Evolutionary conservation across 1,140 invertebrate genomes (phyloP), one percentile per base, ranked within the genome.

Genomic region (Macrosteles quadrilineatus): DNA sequence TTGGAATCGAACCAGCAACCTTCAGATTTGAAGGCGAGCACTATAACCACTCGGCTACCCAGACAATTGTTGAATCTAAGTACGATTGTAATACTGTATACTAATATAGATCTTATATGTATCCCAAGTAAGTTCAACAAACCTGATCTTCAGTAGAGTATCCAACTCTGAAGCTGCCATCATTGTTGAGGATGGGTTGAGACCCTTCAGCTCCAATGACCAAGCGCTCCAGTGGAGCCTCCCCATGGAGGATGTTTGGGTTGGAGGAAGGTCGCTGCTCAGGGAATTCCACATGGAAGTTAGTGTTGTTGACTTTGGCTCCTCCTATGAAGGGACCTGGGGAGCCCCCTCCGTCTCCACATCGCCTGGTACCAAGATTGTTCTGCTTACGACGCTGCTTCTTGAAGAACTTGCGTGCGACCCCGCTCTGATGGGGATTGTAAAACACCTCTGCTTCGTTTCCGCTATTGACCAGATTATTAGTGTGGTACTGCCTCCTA

Each of bases 401-500:
- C 71, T 93, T 92, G 79, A 96, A 96, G 80, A 96, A 96, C 75
- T 94, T 95, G 71, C 93, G 87, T 0, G 95, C 94, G 0, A 95
- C 92, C 17, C 93, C 94, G 78, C 93, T 96, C 79, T 97, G 95
- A 76, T 93, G 91, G 0, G 94, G 92, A 83, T 97, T 96, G 76
- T 96, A 96, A 80, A 96, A 97, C 79, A 93, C 86, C 75, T 94
- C 90, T 0, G 90, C 88, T 67, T 90, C 88, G 0, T 88, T 88
- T 69, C 87, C 87, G 1, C 88, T 89, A 53, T 88, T 88, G 55
- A 90, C 87, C 6, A 87, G 88, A 76, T 87, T 88, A 71, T 87
- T 87, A 0, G 86, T 87, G 67, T 88, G 83, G 73, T 89, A 90
- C 76, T 91, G 88, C 73, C 88, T 88, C 66, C 87, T 81, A 77